Percentiles rank a stretch among this genome's conserved stretches.
Evolutionary conservation across 2,797 vertebrate genomes (phyloP).

Genomic region (Balearica regulorum): DNA sequence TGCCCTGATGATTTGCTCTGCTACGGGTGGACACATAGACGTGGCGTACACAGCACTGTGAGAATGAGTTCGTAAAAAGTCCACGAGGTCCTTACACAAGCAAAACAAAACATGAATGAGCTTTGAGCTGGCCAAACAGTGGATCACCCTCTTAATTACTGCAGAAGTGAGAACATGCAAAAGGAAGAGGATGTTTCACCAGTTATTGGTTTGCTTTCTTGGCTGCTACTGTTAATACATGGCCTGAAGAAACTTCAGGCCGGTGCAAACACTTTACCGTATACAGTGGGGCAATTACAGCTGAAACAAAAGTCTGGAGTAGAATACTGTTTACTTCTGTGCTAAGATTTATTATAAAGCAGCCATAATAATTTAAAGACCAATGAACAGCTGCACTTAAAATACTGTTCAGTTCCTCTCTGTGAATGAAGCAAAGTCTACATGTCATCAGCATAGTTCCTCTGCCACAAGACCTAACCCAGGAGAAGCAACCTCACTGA

Average conservation of each 20-base stretch:
- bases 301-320: background rate
- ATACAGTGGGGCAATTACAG: background rate
- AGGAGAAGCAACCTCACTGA: background rate
- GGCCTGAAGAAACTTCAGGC: slow-evolving; percentile 2
- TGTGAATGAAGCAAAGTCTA: background rate
- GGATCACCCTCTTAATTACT: background rate
- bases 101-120: slow-evolving; percentile 51
- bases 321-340: background rate
- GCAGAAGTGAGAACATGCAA: background rate
- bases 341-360: background rate
- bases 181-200: background rate
- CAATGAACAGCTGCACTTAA: background rate
- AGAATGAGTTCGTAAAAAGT: slow-evolving; percentile 85
- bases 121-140: background rate
- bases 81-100: slow-evolving; percentile 84
- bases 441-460: background rate
- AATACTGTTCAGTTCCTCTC: background rate
- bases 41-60: slow-evolving; percentile 86
- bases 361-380: background rate
- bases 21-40: slow-evolving; percentile 85
- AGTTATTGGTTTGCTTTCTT: background rate
- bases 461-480: background rate
- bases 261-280: background rate
- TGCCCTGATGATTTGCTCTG: slow-evolving; percentile 86
- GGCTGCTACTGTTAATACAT: background rate